Evolutionary conservation across 2,797 vertebrate species (phyloP), one percentile per base, ranked within the genome.

Genomic region (Poecilia picta): DNA sequence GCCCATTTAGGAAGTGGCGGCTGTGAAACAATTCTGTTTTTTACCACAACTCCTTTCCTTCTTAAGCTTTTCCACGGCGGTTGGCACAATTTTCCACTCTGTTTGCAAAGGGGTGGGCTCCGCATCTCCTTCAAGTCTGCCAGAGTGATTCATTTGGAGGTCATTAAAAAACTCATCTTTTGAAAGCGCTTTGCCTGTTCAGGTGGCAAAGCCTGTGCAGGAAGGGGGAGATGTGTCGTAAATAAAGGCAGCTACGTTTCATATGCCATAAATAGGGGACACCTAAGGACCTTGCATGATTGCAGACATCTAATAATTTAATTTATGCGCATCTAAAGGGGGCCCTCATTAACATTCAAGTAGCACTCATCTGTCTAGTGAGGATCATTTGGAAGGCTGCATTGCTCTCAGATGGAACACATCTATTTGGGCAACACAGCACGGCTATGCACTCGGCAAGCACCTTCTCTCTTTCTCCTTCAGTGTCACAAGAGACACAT

Each of bases 341-440:
- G 94, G 92, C 88, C 91, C 93, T 95, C 94, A 95, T 96, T 96
- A 96, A 94, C 93, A 96, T 96, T 96, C 93, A 91, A 94, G 94
- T 94, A 91, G 93, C 95, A 93, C 91, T 95, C 92, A 85, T 95
- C 93, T 91, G 92, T 95, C 94, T 93, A 85, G 91, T 89, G 74
- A 57, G 90, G 92, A 95, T 93, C 92, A 91, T 93, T 94, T 91
- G 85, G 81, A 90, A 94, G 94, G 91, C 94, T 94, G 92, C 93
- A 91, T 94, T 89, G 87, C 93, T 91, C 92, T 91, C 84, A 86
- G 85, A 93, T 91, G 93, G 94, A 93, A 91, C 89, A 64, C 91
- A 89, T 94, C 92, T 92, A 90, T 95, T 94, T 94, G 87, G 90
- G 89, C 89, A 91, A 81, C 89, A 88, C 92, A 89, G 92, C 91